A percentile compares a stretch with the other conserved stretches of the same genome.
These are phyloP conservation scores for Hirtodrosophila alboralis DNA, from an alignment of 2,888 invertebrate species.

Conservation along the genomic window DNA sequence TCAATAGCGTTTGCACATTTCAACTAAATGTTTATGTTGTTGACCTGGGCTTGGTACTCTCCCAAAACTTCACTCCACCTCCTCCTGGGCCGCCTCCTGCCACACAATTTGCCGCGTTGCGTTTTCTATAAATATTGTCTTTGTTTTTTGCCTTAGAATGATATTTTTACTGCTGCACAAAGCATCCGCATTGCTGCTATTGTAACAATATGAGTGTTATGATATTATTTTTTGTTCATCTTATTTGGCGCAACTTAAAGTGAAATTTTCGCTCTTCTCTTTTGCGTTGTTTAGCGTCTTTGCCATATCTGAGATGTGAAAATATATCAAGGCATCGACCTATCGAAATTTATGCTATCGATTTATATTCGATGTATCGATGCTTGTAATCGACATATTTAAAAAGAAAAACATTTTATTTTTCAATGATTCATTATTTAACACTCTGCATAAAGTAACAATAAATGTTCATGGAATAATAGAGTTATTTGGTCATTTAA, in stretches of 20 bases:
- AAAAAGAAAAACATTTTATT: too few species aligned
- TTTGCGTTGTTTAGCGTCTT: constrained; percentile 57
- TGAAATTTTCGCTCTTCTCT: constrained; percentile 33
- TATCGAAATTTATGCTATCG: constrained; percentile 21
- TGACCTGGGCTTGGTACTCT: constrained; percentile 7
- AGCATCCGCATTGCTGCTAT: neutral
- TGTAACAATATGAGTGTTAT: neutral
- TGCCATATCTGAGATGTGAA: constrained; percentile 25
- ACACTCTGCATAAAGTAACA: too few species aligned
- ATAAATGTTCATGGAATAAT: too few species aligned
- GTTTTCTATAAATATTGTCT: constrained; percentile 2
- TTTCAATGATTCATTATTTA: too few species aligned
- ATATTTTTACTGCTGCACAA: neutral
- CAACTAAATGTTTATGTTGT: constrained; percentile 16
- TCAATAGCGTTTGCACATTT: constrained; percentile 30
- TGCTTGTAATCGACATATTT: neutral
- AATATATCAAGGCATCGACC: neutral
- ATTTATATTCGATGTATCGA: constrained; percentile 2
- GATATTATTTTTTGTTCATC: neutral
- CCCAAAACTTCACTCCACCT: neutral
- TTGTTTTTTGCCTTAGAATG: neutral
- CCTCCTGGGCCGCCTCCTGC: constrained; percentile 10
- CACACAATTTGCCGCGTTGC: constrained; percentile 47
- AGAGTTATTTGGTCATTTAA: too few species aligned
- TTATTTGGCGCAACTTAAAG: constrained; percentile 25